Conservation (phyloP, 2,888 invertebrate genomes). For the Orthosia gothica region DNA sequence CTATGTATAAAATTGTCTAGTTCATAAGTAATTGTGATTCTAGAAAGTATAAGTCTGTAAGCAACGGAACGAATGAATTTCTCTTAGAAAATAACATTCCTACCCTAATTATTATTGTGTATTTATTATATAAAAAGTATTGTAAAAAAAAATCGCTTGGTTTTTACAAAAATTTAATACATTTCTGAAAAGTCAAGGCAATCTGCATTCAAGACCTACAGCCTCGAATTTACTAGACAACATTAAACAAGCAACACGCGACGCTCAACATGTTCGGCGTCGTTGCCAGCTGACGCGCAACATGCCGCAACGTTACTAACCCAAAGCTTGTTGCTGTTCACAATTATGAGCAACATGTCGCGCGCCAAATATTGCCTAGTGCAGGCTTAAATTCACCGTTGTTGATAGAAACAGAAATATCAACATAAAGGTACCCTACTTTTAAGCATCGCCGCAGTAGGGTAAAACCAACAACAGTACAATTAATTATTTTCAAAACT, state of each 20-base stretch:
- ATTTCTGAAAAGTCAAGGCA: not conserved
- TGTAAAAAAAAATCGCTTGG: slow-evolving; percentile 6
- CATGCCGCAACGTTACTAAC: too few relatives aligned
- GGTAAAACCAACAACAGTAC: not conserved
- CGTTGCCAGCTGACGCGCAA: too few relatives aligned
- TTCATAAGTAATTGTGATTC: slow-evolving; percentile 66
- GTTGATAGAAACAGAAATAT: too few relatives aligned
- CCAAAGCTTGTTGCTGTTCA: too few relatives aligned
- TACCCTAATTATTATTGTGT: slow-evolving; percentile 7
- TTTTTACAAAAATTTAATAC: not conserved
- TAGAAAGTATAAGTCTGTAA: slow-evolving; percentile 57
- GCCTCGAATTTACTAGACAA: too few relatives aligned
- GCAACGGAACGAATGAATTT: slow-evolving; percentile 44
- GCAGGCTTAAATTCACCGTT: too few relatives aligned
- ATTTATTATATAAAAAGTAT: slow-evolving; percentile 1
- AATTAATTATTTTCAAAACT: not conserved
- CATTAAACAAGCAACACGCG: too few relatives aligned
- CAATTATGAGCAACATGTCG: too few relatives aligned
- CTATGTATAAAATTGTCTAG: slow-evolving; percentile 57
- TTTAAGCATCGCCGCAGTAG: not conserved
- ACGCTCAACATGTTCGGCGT: too few relatives aligned
- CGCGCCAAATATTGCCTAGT: too few relatives aligned
- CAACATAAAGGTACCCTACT: not conserved
- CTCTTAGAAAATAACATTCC: slow-evolving; percentile 51
- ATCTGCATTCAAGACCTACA: not conserved